Conservation (phyloP, 1,140 invertebrate species). For the Drosophila kepulauana region DNA sequence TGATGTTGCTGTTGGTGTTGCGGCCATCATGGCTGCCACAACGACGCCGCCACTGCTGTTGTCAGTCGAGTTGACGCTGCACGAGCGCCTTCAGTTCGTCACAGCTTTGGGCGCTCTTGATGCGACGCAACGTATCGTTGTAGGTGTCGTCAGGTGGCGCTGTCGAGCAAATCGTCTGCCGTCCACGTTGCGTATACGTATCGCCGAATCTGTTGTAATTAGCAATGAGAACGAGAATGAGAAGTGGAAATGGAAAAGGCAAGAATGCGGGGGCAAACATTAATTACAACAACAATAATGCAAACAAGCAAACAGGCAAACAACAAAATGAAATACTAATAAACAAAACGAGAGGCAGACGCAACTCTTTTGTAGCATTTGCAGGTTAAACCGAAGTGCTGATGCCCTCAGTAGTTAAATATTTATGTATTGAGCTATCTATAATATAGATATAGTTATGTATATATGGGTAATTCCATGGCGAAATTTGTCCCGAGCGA, state of each 20-base stretch:
- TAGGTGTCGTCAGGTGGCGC: conserved; percentile 61
- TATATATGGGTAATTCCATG: no score
- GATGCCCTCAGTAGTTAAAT: neutral
- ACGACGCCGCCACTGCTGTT: conserved; percentile 9
- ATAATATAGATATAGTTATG: no score
- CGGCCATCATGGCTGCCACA: conserved; percentile 21
- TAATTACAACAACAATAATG: conserved; percentile 66
- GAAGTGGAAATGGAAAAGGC: neutral
- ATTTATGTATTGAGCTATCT: no score
- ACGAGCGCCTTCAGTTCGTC: conserved; percentile 69
- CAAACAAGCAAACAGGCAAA: conserved; percentile 28
- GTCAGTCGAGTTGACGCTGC: conserved; percentile 54
- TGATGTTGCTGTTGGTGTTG: conserved; percentile 18
- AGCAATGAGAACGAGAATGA: conserved; percentile 25
- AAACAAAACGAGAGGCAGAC: neutral
- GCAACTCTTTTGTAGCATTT: neutral
- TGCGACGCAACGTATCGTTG: conserved; percentile 74
- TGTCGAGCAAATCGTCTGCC: conserved; percentile 61
- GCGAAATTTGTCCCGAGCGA: no score
- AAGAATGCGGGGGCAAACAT: conserved; percentile 50
- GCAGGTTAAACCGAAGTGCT: neutral
- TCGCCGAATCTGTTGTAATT: conserved; percentile 81
- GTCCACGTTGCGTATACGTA: conserved; percentile 70
- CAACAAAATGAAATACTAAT: conserved; percentile 13
- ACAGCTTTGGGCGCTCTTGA: conserved; percentile 55